A percentile compares a stretch with the other conserved stretches of the same genome.
These are phyloP conservation scores for Amazonetta brasiliensis DNA, from an alignment of 2,797 vertebrate genomes.

Conservation along the genomic window DNA sequence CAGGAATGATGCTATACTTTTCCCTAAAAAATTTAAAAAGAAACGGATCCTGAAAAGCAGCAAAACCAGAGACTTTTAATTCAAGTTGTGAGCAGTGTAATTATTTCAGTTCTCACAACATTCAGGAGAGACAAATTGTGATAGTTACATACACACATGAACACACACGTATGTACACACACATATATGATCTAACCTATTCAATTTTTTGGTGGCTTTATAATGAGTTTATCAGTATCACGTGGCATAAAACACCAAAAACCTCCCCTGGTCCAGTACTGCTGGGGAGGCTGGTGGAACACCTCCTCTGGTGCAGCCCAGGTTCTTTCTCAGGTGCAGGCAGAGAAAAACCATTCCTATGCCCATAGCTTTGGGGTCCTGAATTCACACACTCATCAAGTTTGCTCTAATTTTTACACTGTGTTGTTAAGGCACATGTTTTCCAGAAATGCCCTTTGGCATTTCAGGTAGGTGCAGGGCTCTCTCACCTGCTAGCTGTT, in stretches of 20 bases:
- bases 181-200: neutral
- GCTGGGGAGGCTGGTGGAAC: neutral
- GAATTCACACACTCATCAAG: no score
- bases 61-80: neutral
- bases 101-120: constrained; percentile 24
- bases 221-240: neutral
- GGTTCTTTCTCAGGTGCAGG: neutral
- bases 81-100: constrained; percentile 5
- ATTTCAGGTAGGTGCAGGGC: neutral
- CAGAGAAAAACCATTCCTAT: neutral
- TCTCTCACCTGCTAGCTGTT: neutral
- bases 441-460: neutral
- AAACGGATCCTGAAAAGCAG: neutral
- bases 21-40: neutral
- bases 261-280: neutral
- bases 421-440: neutral
- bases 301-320: neutral
- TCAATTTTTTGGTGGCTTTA: neutral
- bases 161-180: neutral
- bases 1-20: neutral
- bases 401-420: neutral
- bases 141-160: neutral
- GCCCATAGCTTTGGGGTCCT: no score
- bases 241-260: neutral
- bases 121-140: neutral